Conservation (phyloP, 2,113 vertebrate genomes). For the Xyliphius kryptos region DNA sequence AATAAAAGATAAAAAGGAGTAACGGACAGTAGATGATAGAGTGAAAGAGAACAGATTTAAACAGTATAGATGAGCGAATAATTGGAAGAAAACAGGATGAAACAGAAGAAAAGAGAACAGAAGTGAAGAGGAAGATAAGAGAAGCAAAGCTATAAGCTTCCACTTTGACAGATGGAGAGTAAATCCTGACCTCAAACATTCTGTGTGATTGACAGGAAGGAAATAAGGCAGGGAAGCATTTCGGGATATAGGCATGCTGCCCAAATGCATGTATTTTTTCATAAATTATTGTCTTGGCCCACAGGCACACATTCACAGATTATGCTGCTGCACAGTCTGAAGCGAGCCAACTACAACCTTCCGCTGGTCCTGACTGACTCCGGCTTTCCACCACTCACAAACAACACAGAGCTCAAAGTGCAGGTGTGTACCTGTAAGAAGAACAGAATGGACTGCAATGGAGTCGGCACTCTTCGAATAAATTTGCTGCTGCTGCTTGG, state of each 20-base stretch:
- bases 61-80: no score
- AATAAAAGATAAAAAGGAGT: no score
- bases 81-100: conserved; percentile 11
- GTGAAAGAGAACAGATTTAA: no score
- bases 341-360: conserved; percentile 92
- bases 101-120: conserved; percentile 28
- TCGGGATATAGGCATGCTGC: background rate
- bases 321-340: conserved; percentile 85
- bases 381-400: conserved; percentile 84
- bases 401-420: conserved; percentile 87
- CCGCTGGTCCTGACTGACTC: conserved; percentile 92
- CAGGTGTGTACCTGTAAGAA: conserved; percentile 97
- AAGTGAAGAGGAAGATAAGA: conserved; percentile 27
- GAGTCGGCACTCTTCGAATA: conserved; percentile 60
- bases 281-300: no score
- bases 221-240: conserved; percentile 46
- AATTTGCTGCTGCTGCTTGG: conserved; percentile 65
- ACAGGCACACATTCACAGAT: conserved; percentile 86
- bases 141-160: conserved; percentile 49
- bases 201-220: conserved; percentile 56
- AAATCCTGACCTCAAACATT: conserved; percentile 55
- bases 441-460: conserved; percentile 91
- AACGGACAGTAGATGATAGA: no score
- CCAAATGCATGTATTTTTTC: no score
- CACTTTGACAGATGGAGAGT: conserved; percentile 57